Base-by-base conservation (phyloP, 2,113 vertebrate genomes). In the Gila orcuttii region DNA sequence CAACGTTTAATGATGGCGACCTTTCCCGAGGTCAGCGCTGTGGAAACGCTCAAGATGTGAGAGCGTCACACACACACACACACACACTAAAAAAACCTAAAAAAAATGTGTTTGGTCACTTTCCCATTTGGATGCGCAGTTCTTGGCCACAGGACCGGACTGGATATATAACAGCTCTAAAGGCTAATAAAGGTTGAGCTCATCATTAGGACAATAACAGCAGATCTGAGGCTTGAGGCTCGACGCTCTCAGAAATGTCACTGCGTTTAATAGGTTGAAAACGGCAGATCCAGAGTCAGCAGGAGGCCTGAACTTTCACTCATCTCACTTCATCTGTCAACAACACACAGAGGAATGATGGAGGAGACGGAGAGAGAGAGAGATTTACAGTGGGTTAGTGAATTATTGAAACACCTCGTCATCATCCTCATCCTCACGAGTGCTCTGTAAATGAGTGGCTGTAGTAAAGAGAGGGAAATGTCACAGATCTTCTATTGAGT, bases 141-240 rank as follows among this genome's bases (percentile, higher is more conserved):
- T 74, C 23, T 45, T 19, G 13, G 17, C 19, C 36, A 73, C 11
- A 42, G 17, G 31, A 71, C 6, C 55, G 21, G 55, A 8, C 55
- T 6, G 55, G 8, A 57, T 3, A 1, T 12, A 4, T n/a, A 71
- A 71, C 15, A 11, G 68, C 68, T 2, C 1, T 71, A 11, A 71
- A 71, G 68, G 50, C 33, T 79, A 79, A 79, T 59, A 79, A 79
- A 79, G 77, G 77, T 79, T 60, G 33, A 79, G 55, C 77, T 79
- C 77, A 59, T 79, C 60, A 79, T 23, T 23, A 57, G 55, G 19
- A 57, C 55, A 57, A 57, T 52, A 4, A 52, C 50, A 15, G 50
- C 50, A 9, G 28, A 28, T 31, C 73, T 50, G 47, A 77, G 1
- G 52, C 31, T 31, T 23, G 6, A 59, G 28, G 21, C 77, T 42